Conservation (phyloP, 2,888 invertebrate species). For the Apamea sordens region DNA sequence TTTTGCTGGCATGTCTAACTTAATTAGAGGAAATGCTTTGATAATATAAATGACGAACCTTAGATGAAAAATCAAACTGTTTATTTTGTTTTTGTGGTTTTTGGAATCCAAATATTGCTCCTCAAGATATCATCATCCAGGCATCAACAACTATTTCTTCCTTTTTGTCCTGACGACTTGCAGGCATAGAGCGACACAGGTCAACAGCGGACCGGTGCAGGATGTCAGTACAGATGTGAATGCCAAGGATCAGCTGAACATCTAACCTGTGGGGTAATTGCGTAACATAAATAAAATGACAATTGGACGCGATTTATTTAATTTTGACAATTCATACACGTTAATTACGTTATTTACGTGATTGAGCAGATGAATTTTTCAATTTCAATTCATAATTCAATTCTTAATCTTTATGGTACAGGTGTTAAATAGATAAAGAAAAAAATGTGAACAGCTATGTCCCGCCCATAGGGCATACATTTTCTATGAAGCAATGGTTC, state of each 20-base stretch:
- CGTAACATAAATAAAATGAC: neutral
- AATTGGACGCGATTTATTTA: neutral
- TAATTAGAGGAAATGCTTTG: neutral
- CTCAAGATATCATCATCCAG: neutral
- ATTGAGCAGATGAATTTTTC: neutral
- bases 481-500: neutral
- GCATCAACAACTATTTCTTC: neutral
- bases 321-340: neutral
- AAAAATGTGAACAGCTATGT: no score
- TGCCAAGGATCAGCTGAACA: neutral
- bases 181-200: no score
- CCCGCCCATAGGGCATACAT: no score
- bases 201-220: no score
- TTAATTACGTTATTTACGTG: neutral
- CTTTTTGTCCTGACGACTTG: neutral
- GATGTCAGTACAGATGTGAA: neutral
- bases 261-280: neutral
- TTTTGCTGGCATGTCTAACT: neutral
- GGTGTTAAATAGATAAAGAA: no score
- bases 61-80: neutral
- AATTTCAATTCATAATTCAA: no score
- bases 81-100: neutral
- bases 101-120: neutral
- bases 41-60: neutral
- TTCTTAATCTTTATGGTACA: no score